phyloP scores from a whole-genome alignment of 35 echinoderm and acorn worm species.

The Apostichopus californicus region DNA sequence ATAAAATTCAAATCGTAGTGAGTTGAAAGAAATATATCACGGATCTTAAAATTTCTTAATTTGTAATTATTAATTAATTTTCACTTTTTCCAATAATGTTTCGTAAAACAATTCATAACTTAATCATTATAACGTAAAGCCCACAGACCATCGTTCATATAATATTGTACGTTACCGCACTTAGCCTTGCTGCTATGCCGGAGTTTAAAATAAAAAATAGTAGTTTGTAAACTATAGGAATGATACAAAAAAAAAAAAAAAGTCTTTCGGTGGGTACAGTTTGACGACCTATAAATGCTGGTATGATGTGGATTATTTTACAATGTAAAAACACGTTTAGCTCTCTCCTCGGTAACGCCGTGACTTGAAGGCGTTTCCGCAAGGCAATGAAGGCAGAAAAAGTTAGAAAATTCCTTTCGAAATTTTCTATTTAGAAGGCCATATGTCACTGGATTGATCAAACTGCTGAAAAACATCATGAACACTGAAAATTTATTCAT shows the following conservation, averaged over 20 bases:
- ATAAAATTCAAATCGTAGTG: no score
- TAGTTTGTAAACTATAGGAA: background rate
- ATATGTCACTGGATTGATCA: conserved; percentile 85
- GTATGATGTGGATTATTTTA: background rate
- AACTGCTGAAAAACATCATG: conserved; percentile 90
- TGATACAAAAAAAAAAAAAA: background rate
- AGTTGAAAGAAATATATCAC: no score
- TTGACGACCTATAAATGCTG: no score
- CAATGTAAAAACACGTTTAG: background rate
- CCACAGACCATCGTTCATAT: background rate
- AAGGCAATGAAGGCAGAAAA: background rate
- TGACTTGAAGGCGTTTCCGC: background rate
- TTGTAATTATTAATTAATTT: no score
- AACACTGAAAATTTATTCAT: conserved; percentile 83
- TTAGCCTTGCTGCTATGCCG: background rate
- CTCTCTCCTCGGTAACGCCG: background rate
- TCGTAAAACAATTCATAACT: no score
- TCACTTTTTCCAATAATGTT: no score
- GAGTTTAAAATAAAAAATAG: background rate
- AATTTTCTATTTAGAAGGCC: conserved; percentile 90
- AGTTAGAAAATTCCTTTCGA: conserved; percentile 52
- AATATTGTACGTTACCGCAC: background rate
- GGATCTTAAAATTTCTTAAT: no score
- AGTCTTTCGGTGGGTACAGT: background rate
- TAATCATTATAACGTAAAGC: no score